These are phyloP conservation scores for Eupithecia inturbata DNA, from an alignment of 2,888 invertebrate species.

Conservation along the genomic window DNA sequence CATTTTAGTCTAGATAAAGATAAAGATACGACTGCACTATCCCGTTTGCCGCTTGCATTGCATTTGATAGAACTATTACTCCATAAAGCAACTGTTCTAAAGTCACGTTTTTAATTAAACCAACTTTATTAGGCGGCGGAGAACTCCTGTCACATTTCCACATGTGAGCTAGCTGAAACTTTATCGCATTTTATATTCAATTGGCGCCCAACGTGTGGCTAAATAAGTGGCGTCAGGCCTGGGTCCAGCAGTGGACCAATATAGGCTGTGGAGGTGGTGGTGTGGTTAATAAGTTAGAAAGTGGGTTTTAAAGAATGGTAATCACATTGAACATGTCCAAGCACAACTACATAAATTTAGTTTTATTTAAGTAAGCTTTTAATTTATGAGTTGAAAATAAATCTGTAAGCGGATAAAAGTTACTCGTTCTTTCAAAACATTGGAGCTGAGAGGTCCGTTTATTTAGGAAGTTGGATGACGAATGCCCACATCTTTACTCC, in stretches of 20 bases:
- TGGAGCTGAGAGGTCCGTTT: conserved; percentile 61
- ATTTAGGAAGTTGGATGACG: conserved; percentile 70
- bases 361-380: conserved; percentile 54
- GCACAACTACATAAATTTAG: conserved; percentile 51
- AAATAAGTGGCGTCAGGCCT: too few species aligned
- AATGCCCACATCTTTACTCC: conserved; percentile 68
- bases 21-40: conserved; percentile 37
- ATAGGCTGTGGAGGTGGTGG: too few species aligned
- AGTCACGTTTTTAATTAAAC: conserved; percentile 76
- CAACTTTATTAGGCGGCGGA: conserved; percentile 61
- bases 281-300: conserved; percentile 42
- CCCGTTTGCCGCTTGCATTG: conserved; percentile 39
- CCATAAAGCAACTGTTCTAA: conserved; percentile 47
- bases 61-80: conserved; percentile 46
- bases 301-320: conserved; percentile 41
- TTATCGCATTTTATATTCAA: conserved; percentile 53
- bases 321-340: conserved; percentile 48
- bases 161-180: conserved; percentile 58
- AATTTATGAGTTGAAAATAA: conserved; percentile 71
- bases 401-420: conserved; percentile 73
- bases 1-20: conserved; percentile 38
- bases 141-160: conserved; percentile 61
- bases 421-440: conserved; percentile 73
- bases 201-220: conserved; percentile 56
- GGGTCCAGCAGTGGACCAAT: too few species aligned